phyloP scores from a whole-genome alignment of 2,797 vertebrate species.

The Microctenopoma stevenorrisi region DNA sequence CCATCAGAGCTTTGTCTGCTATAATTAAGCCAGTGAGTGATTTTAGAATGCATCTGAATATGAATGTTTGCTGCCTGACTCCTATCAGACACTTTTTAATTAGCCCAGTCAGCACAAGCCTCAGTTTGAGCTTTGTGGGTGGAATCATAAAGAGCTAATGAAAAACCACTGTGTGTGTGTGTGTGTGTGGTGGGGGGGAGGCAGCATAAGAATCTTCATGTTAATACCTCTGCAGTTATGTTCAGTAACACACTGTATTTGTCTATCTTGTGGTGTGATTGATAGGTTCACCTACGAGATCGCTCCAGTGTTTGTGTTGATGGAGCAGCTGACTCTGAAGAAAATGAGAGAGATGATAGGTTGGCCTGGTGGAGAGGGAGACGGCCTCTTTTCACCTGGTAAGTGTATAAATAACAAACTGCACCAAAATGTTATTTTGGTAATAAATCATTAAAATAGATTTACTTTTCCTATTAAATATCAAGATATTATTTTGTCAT shows the following conservation, averaged over 20 bases:
- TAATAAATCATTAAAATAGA: background rate
- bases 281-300: slow-evolving; percentile 99
- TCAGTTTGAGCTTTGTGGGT: slow-evolving; percentile 49
- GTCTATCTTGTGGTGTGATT: slow-evolving; percentile 23
- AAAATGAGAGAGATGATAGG: slow-evolving; percentile 99
- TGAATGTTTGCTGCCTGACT: slow-evolving; percentile 78
- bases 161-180: slow-evolving; percentile 33
- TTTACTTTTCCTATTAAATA: background rate
- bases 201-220: slow-evolving; percentile 12
- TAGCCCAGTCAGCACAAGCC: slow-evolving; percentile 70
- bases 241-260: background rate
- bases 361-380: slow-evolving; percentile 94
- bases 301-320: slow-evolving; percentile 97
- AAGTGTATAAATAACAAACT: slow-evolving; percentile 37
- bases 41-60: slow-evolving; percentile 75
- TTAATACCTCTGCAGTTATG: background rate
- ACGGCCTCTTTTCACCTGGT: slow-evolving; percentile 98
- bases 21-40: slow-evolving; percentile 81
- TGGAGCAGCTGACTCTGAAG: slow-evolving; percentile 98
- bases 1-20: slow-evolving; percentile 81
- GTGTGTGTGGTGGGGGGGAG: slow-evolving; percentile 3
- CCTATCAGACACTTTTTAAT: slow-evolving; percentile 82
- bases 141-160: slow-evolving; percentile 60
- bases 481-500: background rate
- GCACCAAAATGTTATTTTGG: background rate